phyloP scores from a whole-genome alignment of 1,140 invertebrate species.

The Lasioglossum albipes region DNA sequence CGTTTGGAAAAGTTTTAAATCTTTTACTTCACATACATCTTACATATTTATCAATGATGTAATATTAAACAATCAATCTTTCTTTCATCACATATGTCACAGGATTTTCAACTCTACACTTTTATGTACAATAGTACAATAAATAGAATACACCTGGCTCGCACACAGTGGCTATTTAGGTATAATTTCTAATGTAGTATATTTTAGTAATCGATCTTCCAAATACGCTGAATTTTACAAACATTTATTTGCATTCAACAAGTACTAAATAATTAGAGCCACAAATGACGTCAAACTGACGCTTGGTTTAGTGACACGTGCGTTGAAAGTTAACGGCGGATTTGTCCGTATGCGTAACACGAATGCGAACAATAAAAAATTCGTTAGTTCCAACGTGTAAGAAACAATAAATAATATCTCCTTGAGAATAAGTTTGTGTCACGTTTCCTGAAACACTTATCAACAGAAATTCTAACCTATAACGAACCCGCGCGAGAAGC shows the following conservation, averaged over 20 bases:
- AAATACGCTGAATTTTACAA: background rate
- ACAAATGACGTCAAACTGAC: background rate
- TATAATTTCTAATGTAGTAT: no score
- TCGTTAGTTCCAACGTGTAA: background rate
- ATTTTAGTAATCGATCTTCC: no score
- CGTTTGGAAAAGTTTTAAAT: background rate
- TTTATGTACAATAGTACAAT: background rate
- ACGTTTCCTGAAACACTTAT: background rate
- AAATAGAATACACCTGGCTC: background rate
- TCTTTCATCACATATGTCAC: constrained; percentile 4
- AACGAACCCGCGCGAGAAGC: background rate
- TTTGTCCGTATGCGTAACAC: background rate
- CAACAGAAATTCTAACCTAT: background rate
- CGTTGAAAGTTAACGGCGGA: background rate
- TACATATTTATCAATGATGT: background rate
- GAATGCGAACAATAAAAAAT: no score
- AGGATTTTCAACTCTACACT: background rate
- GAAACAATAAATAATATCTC: background rate
- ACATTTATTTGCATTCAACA: background rate
- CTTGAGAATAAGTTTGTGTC: background rate
- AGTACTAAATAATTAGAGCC: background rate
- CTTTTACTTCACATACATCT: background rate
- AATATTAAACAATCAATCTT: background rate
- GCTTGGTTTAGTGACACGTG: background rate
- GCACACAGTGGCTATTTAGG: background rate